A percentile compares a stretch with the other conserved stretches of the same genome.
Evolutionary conservation across 2,113 vertebrate genomes (phyloP).

Genomic region (Mormyrus lacerda): DNA sequence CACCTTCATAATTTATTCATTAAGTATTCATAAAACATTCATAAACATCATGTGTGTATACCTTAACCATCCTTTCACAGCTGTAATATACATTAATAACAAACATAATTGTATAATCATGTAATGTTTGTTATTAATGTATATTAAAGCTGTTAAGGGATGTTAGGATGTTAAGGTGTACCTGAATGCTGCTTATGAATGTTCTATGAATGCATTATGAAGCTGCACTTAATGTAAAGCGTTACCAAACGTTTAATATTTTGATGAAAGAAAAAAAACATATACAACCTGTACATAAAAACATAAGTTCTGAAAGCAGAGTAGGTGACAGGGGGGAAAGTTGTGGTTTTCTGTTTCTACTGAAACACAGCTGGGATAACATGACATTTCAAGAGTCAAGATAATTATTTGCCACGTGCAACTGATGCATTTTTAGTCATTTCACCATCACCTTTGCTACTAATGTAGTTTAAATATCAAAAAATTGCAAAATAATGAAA

Average conservation of each 20-base stretch:
- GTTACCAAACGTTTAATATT: background rate
- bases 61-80: too few species aligned
- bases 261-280: background rate
- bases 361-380: background rate
- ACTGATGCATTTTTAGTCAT: background rate
- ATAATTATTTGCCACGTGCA: background rate
- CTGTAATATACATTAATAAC: too few species aligned
- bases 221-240: too few species aligned
- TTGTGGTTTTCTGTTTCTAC: background rate
- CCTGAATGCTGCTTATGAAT: too few species aligned
- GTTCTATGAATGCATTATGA: too few species aligned
- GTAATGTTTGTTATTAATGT: too few species aligned
- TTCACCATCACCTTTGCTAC: background rate
- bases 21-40: too few species aligned
- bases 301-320: background rate
- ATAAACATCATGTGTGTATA: too few species aligned
- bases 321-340: background rate
- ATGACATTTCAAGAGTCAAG: background rate
- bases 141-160: too few species aligned
- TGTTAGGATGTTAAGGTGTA: too few species aligned
- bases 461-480: background rate
- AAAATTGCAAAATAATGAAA: background rate
- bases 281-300: background rate
- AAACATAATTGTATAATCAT: too few species aligned
- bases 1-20: too few species aligned